phyloP scores from a whole-genome alignment of 2,113 vertebrate genomes.

The Pterocles gutturalis region DNA sequence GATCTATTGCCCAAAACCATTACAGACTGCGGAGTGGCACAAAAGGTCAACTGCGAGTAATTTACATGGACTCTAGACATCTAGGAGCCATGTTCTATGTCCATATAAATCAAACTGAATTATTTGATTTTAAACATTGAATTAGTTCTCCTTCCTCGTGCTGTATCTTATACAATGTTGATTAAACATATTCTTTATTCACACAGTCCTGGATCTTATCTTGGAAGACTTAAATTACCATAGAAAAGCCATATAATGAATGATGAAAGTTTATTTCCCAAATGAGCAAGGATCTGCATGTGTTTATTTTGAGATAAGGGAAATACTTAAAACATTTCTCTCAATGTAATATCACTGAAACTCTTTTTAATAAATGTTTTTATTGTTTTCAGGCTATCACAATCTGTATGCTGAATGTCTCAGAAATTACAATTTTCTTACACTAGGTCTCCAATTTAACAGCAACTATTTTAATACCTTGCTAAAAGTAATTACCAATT shows the following conservation, averaged over 20 bases:
- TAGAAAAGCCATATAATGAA: background rate
- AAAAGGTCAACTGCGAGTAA: background rate
- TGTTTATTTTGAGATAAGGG: background rate
- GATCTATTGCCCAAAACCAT: background rate
- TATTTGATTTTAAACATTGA: background rate
- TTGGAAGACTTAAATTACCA: background rate
- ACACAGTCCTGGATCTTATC: background rate
- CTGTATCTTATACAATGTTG: background rate
- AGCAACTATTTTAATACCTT: background rate
- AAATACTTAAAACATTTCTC: background rate
- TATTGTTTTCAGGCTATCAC: background rate
- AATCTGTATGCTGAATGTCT: background rate
- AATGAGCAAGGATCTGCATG: background rate
- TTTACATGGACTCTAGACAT: background rate
- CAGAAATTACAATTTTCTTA: background rate
- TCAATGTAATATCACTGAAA: background rate
- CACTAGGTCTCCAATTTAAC: background rate
- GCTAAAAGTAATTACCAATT: background rate
- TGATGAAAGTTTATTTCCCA: background rate
- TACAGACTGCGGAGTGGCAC: rapidly evolving
- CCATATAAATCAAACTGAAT: background rate
- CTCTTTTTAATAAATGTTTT: background rate
- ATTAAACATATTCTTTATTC: background rate
- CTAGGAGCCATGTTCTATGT: background rate
- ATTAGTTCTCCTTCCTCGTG: background rate